These are phyloP conservation scores for Gymnosoma rotundatum DNA, from an alignment of 2,888 invertebrate species.

Conservation along the genomic window DNA sequence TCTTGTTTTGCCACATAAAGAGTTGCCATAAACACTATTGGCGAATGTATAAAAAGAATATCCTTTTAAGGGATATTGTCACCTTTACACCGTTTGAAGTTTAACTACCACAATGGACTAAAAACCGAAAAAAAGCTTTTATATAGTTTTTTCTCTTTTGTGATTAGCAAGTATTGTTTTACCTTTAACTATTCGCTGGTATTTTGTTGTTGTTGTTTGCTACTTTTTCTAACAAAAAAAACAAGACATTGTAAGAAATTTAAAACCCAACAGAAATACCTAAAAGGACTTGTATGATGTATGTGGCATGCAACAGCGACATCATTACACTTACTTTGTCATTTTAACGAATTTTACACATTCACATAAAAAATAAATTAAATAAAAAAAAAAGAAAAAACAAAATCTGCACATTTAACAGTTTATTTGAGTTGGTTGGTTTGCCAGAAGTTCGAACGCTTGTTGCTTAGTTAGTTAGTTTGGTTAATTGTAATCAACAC, in stretches of 20 bases:
- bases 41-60: conserved; percentile 18
- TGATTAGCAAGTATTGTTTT: conserved; percentile 66
- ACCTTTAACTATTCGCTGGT: conserved; percentile 51
- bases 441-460: conserved; percentile 13
- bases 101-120: conserved; percentile 56
- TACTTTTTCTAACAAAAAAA: conserved; percentile 34
- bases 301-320: conserved; percentile 41
- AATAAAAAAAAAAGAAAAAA: conserved; percentile 25
- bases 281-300: conserved; percentile 64
- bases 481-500: conserved; percentile 68
- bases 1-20: conserved; percentile 45
- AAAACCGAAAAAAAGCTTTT: conserved; percentile 22
- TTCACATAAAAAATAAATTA: conserved; percentile 38
- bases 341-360: conserved; percentile 54
- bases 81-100: conserved; percentile 62
- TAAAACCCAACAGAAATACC: conserved; percentile 58
- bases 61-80: conserved; percentile 66
- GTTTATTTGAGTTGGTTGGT: conserved; percentile 42
- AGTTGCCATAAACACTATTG: conserved; percentile 39
- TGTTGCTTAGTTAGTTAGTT: conserved; percentile 50
- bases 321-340: conserved; percentile 48
- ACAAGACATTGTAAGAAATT: conserved; percentile 54
- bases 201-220: background rate
- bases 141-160: conserved; percentile 19
- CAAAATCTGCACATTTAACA: conserved; percentile 51